Percentiles rank a stretch among this genome's conserved stretches.
phyloP scores from a whole-genome alignment of 1,140 invertebrate species.

The Akabosia matsudoensis region DNA sequence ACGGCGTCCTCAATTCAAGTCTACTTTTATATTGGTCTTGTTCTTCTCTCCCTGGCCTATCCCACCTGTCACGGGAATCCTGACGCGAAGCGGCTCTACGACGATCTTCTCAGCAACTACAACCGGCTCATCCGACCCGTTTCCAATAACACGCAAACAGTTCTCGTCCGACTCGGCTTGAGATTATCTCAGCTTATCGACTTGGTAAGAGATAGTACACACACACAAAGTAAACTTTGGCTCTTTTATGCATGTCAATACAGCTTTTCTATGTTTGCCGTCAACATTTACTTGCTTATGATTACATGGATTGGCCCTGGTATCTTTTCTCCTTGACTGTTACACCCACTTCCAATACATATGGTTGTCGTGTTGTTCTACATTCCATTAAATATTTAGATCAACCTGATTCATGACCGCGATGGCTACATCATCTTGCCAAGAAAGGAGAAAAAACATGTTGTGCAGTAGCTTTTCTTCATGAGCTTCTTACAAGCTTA shows the following conservation, averaged over 20 bases:
- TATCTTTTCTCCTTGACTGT: no score
- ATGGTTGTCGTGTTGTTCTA: no score
- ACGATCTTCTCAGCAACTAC: constrained; percentile 93
- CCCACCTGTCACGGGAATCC: constrained; percentile 61
- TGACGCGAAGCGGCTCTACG: constrained; percentile 87
- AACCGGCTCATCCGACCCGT: constrained; percentile 92
- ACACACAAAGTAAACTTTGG: background rate
- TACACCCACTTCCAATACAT: no score
- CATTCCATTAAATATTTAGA: constrained; percentile 19
- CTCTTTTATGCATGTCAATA: no score
- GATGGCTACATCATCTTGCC: no score
- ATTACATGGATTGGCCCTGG: no score
- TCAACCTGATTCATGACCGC: constrained; percentile 12
- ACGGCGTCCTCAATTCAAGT: constrained; percentile 12
- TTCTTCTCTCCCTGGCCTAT: constrained; percentile 30
- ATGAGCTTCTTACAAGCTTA: no score
- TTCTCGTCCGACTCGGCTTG: constrained; percentile 86
- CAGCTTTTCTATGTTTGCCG: background rate
- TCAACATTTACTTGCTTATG: no score
- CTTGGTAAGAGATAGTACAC: constrained; percentile 80
- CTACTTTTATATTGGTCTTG: constrained; percentile 27
- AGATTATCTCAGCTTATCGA: constrained; percentile 92
- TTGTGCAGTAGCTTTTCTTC: background rate
- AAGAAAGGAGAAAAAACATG: background rate
- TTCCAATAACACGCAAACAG: constrained; percentile 86